Conservation (phyloP, 64 coral and sea anemone species). For the Stichodactyla mertensii region DNA sequence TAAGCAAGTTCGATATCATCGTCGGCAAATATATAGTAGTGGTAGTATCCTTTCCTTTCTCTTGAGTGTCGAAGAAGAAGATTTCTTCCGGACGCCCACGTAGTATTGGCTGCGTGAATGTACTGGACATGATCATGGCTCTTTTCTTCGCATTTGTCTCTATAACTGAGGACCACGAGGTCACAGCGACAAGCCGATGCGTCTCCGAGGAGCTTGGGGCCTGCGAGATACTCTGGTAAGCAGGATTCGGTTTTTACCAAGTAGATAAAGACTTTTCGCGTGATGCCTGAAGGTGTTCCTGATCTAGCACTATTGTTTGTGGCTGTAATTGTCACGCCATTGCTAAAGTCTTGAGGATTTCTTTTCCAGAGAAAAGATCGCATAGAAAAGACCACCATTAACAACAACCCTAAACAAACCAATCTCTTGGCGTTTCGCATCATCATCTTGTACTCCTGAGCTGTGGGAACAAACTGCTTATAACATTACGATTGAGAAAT, state of each 20-base stretch:
- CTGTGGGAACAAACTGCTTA: no score
- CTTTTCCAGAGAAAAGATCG: neutral
- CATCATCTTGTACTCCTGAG: neutral
- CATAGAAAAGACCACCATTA: neutral
- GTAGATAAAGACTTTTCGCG: slow-evolving; percentile 36
- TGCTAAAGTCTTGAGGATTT: neutral
- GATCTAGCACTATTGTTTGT: neutral
- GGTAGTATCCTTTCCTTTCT: slow-evolving; percentile 17
- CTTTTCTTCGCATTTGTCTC: neutral
- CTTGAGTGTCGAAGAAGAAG: slow-evolving; percentile 8
- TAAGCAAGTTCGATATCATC: slow-evolving; percentile 24
- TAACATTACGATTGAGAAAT: no score
- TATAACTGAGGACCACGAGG: slow-evolving; percentile 49
- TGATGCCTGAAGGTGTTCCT: neutral
- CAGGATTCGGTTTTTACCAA: slow-evolving; percentile 39
- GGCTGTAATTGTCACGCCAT: neutral
- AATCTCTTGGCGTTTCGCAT: neutral
- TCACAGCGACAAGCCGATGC: slow-evolving; percentile 40
- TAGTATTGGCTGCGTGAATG: slow-evolving; percentile 27
- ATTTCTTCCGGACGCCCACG: slow-evolving; percentile 49
- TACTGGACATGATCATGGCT: slow-evolving; percentile 22
- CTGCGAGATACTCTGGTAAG: slow-evolving; percentile 5
- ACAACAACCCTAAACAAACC: neutral
- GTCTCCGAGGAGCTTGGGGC: slow-evolving; percentile 16
- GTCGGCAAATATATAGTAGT: slow-evolving; percentile 48